Base-by-base conservation (phyloP, 1,140 invertebrate genomes). In the Babylonia areolata region DNA sequence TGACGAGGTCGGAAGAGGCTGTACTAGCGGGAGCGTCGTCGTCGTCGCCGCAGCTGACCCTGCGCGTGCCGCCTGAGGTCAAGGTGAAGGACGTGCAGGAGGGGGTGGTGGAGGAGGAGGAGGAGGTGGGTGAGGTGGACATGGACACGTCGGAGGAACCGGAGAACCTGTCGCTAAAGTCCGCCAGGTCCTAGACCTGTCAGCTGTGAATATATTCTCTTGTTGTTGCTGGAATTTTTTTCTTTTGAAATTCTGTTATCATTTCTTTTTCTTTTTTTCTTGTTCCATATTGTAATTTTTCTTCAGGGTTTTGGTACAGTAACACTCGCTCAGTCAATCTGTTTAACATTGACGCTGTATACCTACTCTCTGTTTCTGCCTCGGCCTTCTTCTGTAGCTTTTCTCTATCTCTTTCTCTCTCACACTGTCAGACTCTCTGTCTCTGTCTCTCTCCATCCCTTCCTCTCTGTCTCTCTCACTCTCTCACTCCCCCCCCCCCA, bases 111-210 rank as follows among this genome's bases (percentile, higher is more conserved):
- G n/a, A 80, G 17, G 12, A 54, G 33, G 78, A 35, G 37, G n/a
- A 51, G n/a, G 78, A 39, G 12, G 42, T 3, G 33, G 78, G 11
- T 15, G 78, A 80, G 42, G 42, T 46, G 78, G 78, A 80, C 5
- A 80, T 80, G 78, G 78, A 80, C 78, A 58, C 46, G n/a, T 54
- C 46, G 12, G 78, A 80, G 15, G 42, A 80, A 54, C 40, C 40
- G 23, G 78, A 80, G 37, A 80, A 80, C n/a, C n/a, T 58, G 11
- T 80, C 78, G 12, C 20, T 77, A 40, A 77, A 77, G 78, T 2
- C 42, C 2, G 78, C 42, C 28, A 54, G 28, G 3, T 58, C 42
- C 15, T 58, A 79, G 42, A 39, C 2, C 6, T 54, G 31, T 73
- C 0, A 69, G 9, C 35, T 12, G 39, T 79, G n/a, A 6, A 35